phyloP scores from a whole-genome alignment of 2,888 invertebrate species.

The Polydesmus complanatus region DNA sequence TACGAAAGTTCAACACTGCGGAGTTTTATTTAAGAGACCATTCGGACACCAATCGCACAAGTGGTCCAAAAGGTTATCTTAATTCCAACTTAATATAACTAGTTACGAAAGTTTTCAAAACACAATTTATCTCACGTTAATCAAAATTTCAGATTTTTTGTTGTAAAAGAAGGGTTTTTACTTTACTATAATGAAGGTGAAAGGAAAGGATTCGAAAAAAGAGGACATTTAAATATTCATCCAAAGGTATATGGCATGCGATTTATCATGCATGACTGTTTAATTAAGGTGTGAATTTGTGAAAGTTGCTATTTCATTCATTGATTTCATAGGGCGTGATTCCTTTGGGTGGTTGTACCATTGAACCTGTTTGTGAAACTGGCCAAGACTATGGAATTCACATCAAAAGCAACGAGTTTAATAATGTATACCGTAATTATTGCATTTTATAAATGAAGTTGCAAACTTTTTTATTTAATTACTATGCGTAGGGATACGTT shows the following conservation, averaged over 20 bases:
- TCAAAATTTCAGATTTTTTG: slow-evolving; percentile 30
- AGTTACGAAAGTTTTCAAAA: neutral
- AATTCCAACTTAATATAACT: neutral
- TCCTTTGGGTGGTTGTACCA: slow-evolving; percentile 27
- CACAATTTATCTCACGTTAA: neutral
- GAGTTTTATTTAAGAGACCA: slow-evolving; percentile 16
- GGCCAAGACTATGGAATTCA: slow-evolving; percentile 22
- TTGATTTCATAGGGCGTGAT: slow-evolving; percentile 24
- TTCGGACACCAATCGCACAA: slow-evolving; percentile 16
- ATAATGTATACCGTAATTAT: slow-evolving; percentile 23
- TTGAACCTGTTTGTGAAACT: slow-evolving; percentile 23
- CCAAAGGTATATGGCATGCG: slow-evolving; percentile 26
- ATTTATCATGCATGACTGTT: no score
- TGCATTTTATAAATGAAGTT: neutral
- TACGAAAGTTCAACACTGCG: slow-evolving; percentile 14
- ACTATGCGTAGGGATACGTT: slow-evolving; percentile 3
- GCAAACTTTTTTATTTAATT: neutral
- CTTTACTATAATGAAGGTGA: slow-evolving; percentile 34
- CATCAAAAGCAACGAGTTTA: slow-evolving; percentile 22
- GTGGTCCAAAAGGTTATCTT: slow-evolving; percentile 18
- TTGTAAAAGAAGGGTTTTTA: slow-evolving; percentile 37
- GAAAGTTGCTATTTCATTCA: neutral
- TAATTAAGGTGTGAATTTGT: no score
- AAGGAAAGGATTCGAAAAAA: slow-evolving; percentile 29
- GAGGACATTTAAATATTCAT: slow-evolving; percentile 29